Evolutionary conservation across 2,797 vertebrate species (phyloP).

Genomic region (Scolopax rusticola): DNA sequence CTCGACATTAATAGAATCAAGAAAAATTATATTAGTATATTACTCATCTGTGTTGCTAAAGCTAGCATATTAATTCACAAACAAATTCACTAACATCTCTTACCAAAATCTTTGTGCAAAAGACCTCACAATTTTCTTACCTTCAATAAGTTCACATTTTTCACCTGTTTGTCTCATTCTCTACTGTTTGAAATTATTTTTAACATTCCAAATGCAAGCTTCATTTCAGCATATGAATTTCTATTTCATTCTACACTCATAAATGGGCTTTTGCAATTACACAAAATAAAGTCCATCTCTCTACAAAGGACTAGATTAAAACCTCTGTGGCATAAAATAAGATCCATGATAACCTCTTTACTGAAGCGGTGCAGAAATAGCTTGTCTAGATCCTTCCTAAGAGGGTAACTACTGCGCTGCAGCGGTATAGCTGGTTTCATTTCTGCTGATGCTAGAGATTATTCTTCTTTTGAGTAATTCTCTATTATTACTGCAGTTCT

Average conservation of each 20-base stretch:
- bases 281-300: neutral
- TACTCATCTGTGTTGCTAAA: neutral
- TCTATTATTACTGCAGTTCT: neutral
- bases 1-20: neutral
- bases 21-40: neutral
- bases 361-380: neutral
- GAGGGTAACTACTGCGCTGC: neutral
- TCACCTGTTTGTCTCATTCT: neutral
- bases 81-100: neutral
- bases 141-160: neutral
- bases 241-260: neutral
- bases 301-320: neutral
- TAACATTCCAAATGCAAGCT: neutral
- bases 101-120: neutral
- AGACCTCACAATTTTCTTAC: neutral
- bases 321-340: neutral
- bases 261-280: neutral
- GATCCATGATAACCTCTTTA: rapidly evolving
- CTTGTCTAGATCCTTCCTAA: neutral
- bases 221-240: neutral
- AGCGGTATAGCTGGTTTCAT: neutral
- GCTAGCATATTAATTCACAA: neutral
- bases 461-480: neutral
- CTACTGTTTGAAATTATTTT: neutral
- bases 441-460: neutral